Conservation (phyloP, 2,797 vertebrate species). For the Limnodromus scolopaceus region DNA sequence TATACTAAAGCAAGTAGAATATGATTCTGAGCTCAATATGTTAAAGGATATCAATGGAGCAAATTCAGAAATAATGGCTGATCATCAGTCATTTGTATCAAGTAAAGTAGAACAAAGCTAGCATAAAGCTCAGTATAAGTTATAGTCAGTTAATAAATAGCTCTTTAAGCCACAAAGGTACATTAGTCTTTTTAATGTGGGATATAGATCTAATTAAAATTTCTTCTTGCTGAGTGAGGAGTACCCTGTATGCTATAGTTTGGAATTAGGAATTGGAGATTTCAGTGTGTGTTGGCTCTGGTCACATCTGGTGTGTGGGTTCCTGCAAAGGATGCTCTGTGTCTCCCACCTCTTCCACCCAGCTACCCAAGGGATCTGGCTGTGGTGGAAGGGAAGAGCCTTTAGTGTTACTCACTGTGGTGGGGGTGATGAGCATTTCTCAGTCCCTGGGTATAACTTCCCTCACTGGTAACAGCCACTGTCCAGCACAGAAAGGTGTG, state of each 20-base stretch:
- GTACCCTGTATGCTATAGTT: not conserved
- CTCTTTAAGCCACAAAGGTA: not conserved
- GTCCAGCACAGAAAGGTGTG: accelerated
- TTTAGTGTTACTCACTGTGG: not conserved
- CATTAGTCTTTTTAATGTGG: not conserved
- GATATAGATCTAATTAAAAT: not conserved
- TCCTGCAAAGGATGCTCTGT: not conserved
- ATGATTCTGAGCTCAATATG: not conserved
- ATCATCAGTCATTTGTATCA: not conserved
- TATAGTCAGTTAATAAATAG: not conserved
- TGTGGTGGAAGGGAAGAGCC: not conserved
- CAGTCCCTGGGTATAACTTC: too few species aligned
- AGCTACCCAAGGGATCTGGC: too few species aligned
- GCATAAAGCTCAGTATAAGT: not conserved
- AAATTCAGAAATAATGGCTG: not conserved
- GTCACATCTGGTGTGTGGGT: not conserved
- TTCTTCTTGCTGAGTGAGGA: not conserved
- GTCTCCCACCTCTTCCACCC: not conserved
- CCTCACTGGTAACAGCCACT: too few species aligned
- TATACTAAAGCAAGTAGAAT: not conserved
- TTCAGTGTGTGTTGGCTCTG: not conserved
- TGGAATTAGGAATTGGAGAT: not conserved
- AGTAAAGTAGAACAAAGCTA: not conserved
- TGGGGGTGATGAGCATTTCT: not conserved
- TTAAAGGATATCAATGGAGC: not conserved